Evolutionary conservation across 2,113 vertebrate species (phyloP).

Genomic region (Sapayoa aenigma): DNA sequence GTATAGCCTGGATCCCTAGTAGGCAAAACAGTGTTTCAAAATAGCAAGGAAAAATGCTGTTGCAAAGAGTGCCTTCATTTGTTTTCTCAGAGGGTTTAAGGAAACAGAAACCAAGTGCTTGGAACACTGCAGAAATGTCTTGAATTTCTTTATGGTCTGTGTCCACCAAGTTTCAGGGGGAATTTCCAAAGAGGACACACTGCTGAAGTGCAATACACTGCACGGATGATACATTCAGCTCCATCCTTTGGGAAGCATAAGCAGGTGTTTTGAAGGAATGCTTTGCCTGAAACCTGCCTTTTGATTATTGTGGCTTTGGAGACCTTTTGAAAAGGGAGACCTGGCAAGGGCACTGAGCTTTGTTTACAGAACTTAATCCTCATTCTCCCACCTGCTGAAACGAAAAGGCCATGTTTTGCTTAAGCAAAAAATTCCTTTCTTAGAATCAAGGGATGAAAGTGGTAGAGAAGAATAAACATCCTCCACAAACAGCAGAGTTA

Average conservation of each 20-base stretch:
- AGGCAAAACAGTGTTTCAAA: not conserved
- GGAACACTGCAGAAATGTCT: not conserved
- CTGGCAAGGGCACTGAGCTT: conserved; percentile 71
- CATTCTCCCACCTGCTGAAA: conserved; percentile 76
- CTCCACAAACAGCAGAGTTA: not conserved
- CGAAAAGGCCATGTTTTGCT: conserved; percentile 50
- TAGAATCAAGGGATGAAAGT: conserved; percentile 23
- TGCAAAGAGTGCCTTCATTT: not conserved
- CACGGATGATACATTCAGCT: not conserved
- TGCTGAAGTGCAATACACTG: not conserved
- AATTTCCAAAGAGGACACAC: not conserved
- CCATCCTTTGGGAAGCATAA: not conserved
- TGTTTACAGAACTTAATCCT: conserved; percentile 79
- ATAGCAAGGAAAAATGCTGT: not conserved
- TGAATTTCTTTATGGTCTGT: not conserved
- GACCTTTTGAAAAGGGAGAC: conserved; percentile 60
- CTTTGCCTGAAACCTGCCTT: conserved; percentile 32
- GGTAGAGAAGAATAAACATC: not conserved
- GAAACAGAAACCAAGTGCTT: not conserved
- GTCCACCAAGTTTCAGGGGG: not conserved
- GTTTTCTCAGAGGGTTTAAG: not conserved
- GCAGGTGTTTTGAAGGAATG: conserved; percentile 62
- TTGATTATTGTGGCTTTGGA: conserved; percentile 23
- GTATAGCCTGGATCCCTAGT: not conserved
- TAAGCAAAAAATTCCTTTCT: conserved; percentile 60